A percentile compares a stretch with the other conserved stretches of the same genome.
Conservation (phyloP, 2,797 vertebrate genomes). For the Pagetopsis macropterus region DNA sequence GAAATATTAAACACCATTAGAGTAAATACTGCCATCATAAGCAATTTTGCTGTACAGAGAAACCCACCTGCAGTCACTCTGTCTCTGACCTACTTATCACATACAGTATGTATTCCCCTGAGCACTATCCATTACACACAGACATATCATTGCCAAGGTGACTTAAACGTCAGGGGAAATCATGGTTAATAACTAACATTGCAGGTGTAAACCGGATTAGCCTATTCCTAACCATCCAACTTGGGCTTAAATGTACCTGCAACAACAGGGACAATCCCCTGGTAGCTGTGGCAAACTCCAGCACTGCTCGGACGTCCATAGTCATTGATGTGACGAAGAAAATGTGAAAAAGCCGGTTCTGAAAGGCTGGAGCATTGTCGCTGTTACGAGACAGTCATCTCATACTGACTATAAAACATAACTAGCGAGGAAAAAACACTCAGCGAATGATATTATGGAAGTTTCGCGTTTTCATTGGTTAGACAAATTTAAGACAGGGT, state of each 20-base stretch:
- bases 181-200: background rate
- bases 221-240: background rate
- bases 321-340: conserved; percentile 56
- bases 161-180: background rate
- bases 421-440: background rate
- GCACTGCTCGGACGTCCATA: conserved; percentile 82
- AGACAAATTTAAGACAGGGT: too few relatives aligned
- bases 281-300: conserved; percentile 86
- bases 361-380: conserved; percentile 57
- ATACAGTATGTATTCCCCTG: background rate
- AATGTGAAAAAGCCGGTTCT: conserved; percentile 24
- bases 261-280: conserved; percentile 87
- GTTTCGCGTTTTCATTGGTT: background rate
- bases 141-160: background rate
- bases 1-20: conserved; percentile 5
- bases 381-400: conserved; percentile 25
- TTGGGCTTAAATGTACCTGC: conserved; percentile 83
- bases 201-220: background rate
- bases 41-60: background rate
- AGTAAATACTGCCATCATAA: background rate
- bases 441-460: accelerated
- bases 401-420: conserved; percentile 30
- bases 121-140: background rate
- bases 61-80: background rate
- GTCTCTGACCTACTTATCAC: background rate